Evolutionary conservation across 2,888 invertebrate species (phyloP).

Genomic region (Leptinotarsa juncta): DNA sequence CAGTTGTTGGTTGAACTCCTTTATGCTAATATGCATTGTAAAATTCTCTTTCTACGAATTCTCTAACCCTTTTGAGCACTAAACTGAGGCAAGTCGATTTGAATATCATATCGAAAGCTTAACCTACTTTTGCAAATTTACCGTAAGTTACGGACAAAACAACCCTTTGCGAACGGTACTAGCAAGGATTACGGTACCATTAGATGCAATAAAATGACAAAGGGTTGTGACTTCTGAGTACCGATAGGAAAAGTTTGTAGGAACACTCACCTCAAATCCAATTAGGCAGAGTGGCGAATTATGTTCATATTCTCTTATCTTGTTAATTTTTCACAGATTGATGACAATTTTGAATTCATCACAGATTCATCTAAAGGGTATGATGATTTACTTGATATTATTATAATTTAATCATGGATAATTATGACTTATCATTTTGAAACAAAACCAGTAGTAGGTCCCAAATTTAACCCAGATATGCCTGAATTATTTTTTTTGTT

Average conservation of each 20-base stretch:
- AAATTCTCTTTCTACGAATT: not conserved
- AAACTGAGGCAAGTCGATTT: not conserved
- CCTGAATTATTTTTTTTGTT: no score
- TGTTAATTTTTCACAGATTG: conserved; percentile 5
- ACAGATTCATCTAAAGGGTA: no score
- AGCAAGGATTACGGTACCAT: conserved; percentile 22
- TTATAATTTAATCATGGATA: no score
- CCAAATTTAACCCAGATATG: no score
- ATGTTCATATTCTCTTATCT: conserved; percentile 15
- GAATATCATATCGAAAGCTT: conserved; percentile 20
- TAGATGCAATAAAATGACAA: conserved; percentile 23
- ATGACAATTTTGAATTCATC: not conserved
- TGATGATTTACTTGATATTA: no score
- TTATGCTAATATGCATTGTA: not conserved
- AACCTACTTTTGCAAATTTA: conserved; percentile 27
- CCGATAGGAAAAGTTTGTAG: not conserved
- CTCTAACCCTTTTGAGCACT: not conserved
- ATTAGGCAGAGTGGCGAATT: not conserved
- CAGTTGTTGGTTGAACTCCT: not conserved
- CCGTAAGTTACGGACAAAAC: not conserved
- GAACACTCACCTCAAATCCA: conserved; percentile 4
- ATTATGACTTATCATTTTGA: no score
- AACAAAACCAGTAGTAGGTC: no score
- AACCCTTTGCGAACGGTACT: conserved; percentile 5
- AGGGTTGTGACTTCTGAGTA: conserved; percentile 8